Base-by-base conservation (phyloP, 1,140 invertebrate genomes). In the Ostrea edulis region DNA sequence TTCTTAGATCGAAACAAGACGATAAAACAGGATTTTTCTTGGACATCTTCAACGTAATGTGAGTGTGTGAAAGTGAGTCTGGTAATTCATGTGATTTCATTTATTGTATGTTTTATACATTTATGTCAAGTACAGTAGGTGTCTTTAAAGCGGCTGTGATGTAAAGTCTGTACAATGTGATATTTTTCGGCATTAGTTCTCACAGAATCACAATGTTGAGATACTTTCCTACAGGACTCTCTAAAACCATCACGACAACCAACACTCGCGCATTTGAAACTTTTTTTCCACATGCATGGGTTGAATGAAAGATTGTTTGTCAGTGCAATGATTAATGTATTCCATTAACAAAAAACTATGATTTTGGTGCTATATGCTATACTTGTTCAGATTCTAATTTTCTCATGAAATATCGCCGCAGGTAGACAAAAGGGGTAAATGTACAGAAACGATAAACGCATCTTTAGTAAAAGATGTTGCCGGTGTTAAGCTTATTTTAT, bases 311-410 rank as follows among this genome's bases (percentile, higher is more conserved):
- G 68, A 14, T 22, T 14, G 68, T 77, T 77, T 77, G 68, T 77
- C 25, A 77, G 68, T 77, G 68, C 68, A 77, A 29, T 77, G 68
- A 77, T 77, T 29, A 77, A 77, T 77, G 68, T 77, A 77, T 12
- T 29, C 29, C 25, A 71, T 71, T 3, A 35, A 29, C 29, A 25
- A 29, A 22, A 77, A 62, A 29, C 29, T 35, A 77, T 29, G 22
- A 77, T 77, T 71, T 77, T 77, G 68, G 68, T 77, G 68, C 68
- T 77, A 77, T 77, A 62, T 62, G 35, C 35, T 44, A 14, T 62
- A 35, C 25, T 77, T 77, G 68, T 77, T 77, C 25, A 77, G 25
- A 35, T 29, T 77, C 25, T 44, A 44, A 44, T 62, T 55, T 58
- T 62, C n/a, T 62, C 55, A 62, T 62, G 55, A 62, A 62, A 20